Base-by-base conservation (phyloP, 2,888 invertebrate genomes). In the Parapristionchus giblindavisi region DNA sequence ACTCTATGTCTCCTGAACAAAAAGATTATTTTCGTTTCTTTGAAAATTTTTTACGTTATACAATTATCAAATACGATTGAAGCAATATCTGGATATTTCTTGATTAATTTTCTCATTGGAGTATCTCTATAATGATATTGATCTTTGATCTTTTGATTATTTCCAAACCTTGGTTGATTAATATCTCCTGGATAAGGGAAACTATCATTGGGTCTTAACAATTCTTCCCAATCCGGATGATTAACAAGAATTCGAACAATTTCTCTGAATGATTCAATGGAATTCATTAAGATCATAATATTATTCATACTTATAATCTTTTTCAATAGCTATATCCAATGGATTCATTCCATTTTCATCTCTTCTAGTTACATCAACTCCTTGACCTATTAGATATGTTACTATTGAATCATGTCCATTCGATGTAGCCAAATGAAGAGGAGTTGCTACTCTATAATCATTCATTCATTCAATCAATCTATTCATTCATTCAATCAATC, bases 81-180 rank as follows among this genome's bases (percentile, higher is more conserved):
- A 1, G 70, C 70, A 6, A 70, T 40, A 8, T 70, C 70, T 21
- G 70, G 70, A 38, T 38, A 54, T n/a, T 54, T 36, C 21, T 36
- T 34, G 6, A 70, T 70, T 4, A 70, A 24, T 56, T n/a, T 36
- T 58, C 71, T 36, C 58, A 56, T 71, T 8, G 56, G 71, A 21
- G 51, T 54, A 14, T 70, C 29, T n/a, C 70, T 21, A 6, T 3
- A 56, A 32, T 70, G 21, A 8, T 4, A 1, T 1, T 2, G 6
- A 40, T 43, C 48, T 17, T 17, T 43, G 4, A 5, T 11, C 32
- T 11, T 5, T 27, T 11, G 32, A 5, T 17, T 8, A 11, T 24
- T 27, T 8, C 27, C 8, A 11, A 5, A 60, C 60, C 60, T 14
- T 24, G 60, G 60, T 60, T 60, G 27, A 8, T 48, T 27, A 48